Evolutionary conservation across 2,113 vertebrate species (phyloP).

Genomic region (Limanda limanda): DNA sequence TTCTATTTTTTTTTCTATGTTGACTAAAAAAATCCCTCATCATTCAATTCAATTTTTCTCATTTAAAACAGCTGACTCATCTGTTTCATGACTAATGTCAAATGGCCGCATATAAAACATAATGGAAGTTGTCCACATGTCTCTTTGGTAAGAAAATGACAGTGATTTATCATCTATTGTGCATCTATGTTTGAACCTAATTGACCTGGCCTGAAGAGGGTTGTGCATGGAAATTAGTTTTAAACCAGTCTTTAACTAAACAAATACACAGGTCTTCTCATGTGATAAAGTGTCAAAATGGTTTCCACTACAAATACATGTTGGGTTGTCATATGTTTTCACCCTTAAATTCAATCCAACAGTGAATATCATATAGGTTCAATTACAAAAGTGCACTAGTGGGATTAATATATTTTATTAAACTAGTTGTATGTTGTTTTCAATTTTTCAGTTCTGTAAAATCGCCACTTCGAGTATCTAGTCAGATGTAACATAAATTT

Average conservation of each 20-base stretch:
- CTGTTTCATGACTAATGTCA: slow-evolving; percentile 37
- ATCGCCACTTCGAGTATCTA: not conserved
- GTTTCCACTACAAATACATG: slow-evolving; percentile 7
- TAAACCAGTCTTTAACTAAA: slow-evolving; percentile 5
- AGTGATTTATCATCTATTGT: slow-evolving; percentile 39
- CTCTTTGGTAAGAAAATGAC: slow-evolving; percentile 23
- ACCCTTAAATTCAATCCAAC: not conserved
- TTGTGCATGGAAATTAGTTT: slow-evolving; percentile 24
- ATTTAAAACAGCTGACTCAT: slow-evolving; percentile 24
- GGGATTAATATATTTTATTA: not conserved
- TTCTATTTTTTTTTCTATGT: slow-evolving; percentile 12
- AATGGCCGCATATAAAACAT: slow-evolving; percentile 32
- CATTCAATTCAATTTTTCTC: slow-evolving; percentile 6
- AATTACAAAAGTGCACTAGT: not conserved
- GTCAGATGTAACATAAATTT: not conserved
- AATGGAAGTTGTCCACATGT: slow-evolving; percentile 24
- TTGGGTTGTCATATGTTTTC: slow-evolving; percentile 1
- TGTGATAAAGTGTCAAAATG: not conserved
- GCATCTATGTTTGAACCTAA: slow-evolving; percentile 3
- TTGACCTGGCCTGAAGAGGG: not conserved
- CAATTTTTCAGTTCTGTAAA: not conserved
- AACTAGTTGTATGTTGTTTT: not conserved
- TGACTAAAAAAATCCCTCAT: slow-evolving; percentile 21
- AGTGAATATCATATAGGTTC: not conserved
- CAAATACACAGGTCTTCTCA: not conserved